Percentiles rank a stretch among this genome's conserved stretches.
phyloP scores from a whole-genome alignment of 1,140 invertebrate species.

The Atta cephalotes region DNA sequence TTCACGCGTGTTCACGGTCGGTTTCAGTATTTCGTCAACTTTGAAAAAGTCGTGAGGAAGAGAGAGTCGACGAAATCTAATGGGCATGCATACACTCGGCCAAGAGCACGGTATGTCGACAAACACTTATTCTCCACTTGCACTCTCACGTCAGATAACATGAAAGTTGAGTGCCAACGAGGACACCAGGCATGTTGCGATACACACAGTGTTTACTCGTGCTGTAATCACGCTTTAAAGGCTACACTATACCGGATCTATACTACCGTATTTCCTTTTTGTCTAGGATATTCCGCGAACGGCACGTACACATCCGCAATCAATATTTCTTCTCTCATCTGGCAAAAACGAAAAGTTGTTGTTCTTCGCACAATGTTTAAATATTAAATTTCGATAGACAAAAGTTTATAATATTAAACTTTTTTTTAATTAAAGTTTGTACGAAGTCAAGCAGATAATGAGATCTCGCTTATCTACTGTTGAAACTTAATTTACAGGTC shows the following conservation, averaged over 20 bases:
- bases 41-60: conserved; percentile 13
- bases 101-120: conserved; percentile 21
- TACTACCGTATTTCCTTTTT: background rate
- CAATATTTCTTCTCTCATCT: background rate
- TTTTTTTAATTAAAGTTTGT: conserved; percentile 27
- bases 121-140: conserved; percentile 56
- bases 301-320: background rate
- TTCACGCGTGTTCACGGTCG: background rate
- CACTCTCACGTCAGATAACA: conserved; percentile 31
- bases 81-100: conserved; percentile 16
- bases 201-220: conserved; percentile 13
- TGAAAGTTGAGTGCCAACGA: conserved; percentile 30
- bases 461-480: conserved; percentile 16
- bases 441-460: conserved; percentile 22
- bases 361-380: background rate
- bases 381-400: conserved; percentile 28
- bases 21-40: background rate
- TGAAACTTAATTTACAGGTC: conserved; percentile 14
- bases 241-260: background rate
- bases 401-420: conserved; percentile 27
- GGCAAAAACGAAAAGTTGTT: background rate
- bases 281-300: background rate
- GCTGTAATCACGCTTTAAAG: conserved; percentile 36
- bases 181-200: background rate
- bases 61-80: conserved; percentile 41